These are phyloP conservation scores for Papilio aristodemus DNA, from an alignment of 1,140 invertebrate species.

Conservation along the genomic window DNA sequence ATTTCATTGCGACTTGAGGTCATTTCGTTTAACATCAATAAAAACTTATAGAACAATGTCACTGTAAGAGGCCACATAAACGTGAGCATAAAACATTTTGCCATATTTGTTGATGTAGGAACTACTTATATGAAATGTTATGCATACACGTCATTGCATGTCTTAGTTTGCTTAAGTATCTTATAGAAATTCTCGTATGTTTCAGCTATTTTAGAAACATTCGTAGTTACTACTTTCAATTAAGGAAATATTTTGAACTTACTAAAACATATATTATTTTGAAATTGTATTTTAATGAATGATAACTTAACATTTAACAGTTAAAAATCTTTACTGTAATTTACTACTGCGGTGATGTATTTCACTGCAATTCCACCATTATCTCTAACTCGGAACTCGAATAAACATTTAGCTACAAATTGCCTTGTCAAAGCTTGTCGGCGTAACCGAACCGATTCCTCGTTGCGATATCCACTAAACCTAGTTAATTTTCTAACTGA, in stretches of 20 bases:
- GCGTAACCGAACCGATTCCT: background rate
- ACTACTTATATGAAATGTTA: background rate
- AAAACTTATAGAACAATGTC: background rate
- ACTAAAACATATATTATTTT: no score
- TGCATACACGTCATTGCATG: no score
- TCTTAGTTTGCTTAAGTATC: no score
- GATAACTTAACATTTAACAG: no score
- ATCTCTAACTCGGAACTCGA: background rate
- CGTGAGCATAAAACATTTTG: background rate
- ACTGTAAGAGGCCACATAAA: background rate
- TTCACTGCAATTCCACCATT: background rate
- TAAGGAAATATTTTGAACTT: no score
- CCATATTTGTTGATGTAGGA: background rate
- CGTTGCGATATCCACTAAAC: background rate
- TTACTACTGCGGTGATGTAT: background rate
- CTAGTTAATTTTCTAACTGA: constrained; percentile 15
- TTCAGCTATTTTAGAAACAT: no score
- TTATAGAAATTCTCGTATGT: no score
- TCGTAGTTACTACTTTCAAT: no score
- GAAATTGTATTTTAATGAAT: no score
- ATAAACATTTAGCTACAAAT: constrained; percentile 11
- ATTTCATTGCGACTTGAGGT: background rate
- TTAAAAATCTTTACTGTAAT: no score
- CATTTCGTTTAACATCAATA: background rate
- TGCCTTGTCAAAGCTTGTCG: constrained; percentile 12